phyloP scores from a whole-genome alignment of 2,888 invertebrate genomes.

The Caenorhabditis imperialis region DNA sequence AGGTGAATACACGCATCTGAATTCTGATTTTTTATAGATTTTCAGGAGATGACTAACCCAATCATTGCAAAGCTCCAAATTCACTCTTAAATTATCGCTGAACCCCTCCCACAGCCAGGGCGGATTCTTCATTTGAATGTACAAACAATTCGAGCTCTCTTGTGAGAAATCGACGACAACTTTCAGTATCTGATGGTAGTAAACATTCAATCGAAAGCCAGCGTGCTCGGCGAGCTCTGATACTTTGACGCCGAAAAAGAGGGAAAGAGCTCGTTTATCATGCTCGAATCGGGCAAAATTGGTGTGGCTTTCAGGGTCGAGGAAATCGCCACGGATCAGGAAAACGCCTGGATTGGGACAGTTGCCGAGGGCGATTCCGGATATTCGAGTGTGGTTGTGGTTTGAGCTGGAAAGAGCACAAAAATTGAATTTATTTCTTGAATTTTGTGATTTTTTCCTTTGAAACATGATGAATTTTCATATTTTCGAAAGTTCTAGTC shows the following conservation, averaged over 20 bases:
- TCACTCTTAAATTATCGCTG: no score
- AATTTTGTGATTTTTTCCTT: no score
- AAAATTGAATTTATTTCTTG: no score
- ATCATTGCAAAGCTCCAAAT: conserved; percentile 44
- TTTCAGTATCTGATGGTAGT: conserved; percentile 29
- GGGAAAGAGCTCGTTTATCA: conserved; percentile 43
- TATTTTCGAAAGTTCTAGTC: no score
- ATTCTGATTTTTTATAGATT: not conserved
- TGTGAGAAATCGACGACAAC: conserved; percentile 42
- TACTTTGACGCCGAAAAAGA: conserved; percentile 52
- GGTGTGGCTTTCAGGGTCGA: conserved; percentile 17
- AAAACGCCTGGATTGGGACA: conserved; percentile 61
- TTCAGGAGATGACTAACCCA: conserved; percentile 23
- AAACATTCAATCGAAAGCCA: conserved; percentile 44
- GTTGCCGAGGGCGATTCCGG: conserved; percentile 51
- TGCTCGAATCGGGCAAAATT: conserved; percentile 59
- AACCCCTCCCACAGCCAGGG: conserved; percentile 58
- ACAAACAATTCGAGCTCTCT: conserved; percentile 21
- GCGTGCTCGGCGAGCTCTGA: conserved; percentile 8
- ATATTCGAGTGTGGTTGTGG: conserved; percentile 23
- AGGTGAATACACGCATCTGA: conserved; percentile 29
- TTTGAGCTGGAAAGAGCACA: no score
- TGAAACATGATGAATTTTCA: no score
- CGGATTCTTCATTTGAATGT: conserved; percentile 47
- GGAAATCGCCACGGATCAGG: conserved; percentile 58